Base-by-base conservation (phyloP, 2,888 invertebrate species). In the Coenonympha glycerion region DNA sequence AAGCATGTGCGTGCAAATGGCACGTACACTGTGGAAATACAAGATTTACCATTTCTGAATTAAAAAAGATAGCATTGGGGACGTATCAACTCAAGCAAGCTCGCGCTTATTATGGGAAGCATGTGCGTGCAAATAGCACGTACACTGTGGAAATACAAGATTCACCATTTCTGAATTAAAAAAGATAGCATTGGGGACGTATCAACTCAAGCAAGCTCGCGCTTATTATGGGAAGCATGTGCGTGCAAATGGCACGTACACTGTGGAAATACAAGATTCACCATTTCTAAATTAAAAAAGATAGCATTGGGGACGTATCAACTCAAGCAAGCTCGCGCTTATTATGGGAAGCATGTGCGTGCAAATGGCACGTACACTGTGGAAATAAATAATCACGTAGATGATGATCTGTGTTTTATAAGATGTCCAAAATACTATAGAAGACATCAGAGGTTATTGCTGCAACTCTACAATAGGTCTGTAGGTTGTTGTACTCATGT, bases 301-400 rank as follows among this genome's bases (percentile, higher is more conserved):
- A n/a, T n/a, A n/a, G 52, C 57, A 16, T 33, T 56, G 36, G 54
- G 57, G 15, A 56, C 59, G 1, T 53, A 57, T 24, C 54, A 54
- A 34, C 49, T 55, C 22, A 41, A 42, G 3, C 55, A 52, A 48
- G 52, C 55, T 26, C 42, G 51, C 3, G 56, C 56, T 11, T 56
- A 59, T 36, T 52, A 48, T 22, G 52, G 50, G 13, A 50, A 48
- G 37, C 52, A 53, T 39, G 18, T 49, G 3, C 18, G 46, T 6
- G 28, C 15, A 30, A 39, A 50, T 16, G 45, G 47, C 22, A 21
- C 26, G 19, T 52, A 49, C 28, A 44, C 21, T 16, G 40, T 49
- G 2, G 49, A 49, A 34, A 41, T 56, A 31, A 26, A 40, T 24
- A 46, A 46, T 6, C 34, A 45, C 37, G 6, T 22, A 19, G 13